Evolutionary conservation across 2,797 vertebrate species (phyloP).

Genomic region (Thalassophryne amazonica): DNA sequence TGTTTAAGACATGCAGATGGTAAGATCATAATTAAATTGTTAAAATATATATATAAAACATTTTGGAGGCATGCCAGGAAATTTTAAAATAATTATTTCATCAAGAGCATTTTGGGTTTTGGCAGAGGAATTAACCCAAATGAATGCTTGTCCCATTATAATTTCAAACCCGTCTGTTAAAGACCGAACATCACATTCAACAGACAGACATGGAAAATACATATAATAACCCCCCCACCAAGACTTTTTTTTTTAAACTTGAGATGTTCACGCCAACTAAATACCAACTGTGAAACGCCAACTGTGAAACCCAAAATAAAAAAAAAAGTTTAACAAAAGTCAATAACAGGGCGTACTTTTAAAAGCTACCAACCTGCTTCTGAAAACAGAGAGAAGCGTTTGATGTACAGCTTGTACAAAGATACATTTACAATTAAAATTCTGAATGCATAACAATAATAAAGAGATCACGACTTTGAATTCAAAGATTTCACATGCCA

Average conservation of each 20-base stretch:
- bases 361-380: slow-evolving; percentile 32
- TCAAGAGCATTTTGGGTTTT: too few relatives aligned
- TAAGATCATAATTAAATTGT: too few relatives aligned
- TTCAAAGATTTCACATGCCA: slow-evolving; percentile 4
- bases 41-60: too few relatives aligned
- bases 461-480: not conserved
- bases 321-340: slow-evolving; percentile 33
- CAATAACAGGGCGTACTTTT: slow-evolving; percentile 52
- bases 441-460: too few relatives aligned
- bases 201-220: slow-evolving; percentile 31
- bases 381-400: slow-evolving; percentile 25
- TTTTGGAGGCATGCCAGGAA: too few relatives aligned
- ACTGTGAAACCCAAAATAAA: slow-evolving; percentile 59
- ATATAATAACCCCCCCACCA: slow-evolving; percentile 16
- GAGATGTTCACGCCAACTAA: slow-evolving; percentile 27
- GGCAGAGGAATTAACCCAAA: too few relatives aligned
- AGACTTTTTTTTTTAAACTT: slow-evolving; percentile 8
- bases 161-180: slow-evolving; percentile 30
- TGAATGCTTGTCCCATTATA: too few relatives aligned
- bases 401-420: slow-evolving; percentile 34
- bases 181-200: slow-evolving; percentile 44
- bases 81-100: too few relatives aligned
- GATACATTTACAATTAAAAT: slow-evolving; percentile 34
- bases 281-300: slow-evolving; percentile 40
- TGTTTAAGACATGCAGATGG: too few relatives aligned